Percentiles rank a stretch among this genome's conserved stretches.
phyloP scores from a whole-genome alignment of 1,140 invertebrate genomes.

The Piezodorus guildinii region DNA sequence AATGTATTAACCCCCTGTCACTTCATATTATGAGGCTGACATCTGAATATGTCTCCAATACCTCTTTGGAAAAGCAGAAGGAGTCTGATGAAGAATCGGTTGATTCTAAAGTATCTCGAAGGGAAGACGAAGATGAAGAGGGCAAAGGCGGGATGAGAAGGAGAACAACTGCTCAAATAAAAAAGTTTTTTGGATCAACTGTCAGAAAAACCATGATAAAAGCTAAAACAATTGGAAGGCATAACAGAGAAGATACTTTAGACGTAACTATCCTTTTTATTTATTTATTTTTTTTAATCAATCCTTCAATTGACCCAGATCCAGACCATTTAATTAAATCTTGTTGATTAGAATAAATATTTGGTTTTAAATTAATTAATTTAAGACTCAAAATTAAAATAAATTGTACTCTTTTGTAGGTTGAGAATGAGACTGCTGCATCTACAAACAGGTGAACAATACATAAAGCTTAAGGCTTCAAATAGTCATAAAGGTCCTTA shows the following conservation, averaged over 20 bases:
- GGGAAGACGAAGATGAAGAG: slow-evolving; percentile 33
- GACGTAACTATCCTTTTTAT: slow-evolving; percentile 41
- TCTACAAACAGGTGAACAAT: slow-evolving; percentile 55
- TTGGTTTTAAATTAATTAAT: not conserved
- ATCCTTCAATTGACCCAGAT: too few species aligned
- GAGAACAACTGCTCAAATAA: slow-evolving; percentile 57
- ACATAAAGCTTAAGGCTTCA: slow-evolving; percentile 84
- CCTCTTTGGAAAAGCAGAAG: slow-evolving; percentile 53
- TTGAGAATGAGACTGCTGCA: slow-evolving; percentile 16
- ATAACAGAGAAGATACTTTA: slow-evolving; percentile 75
- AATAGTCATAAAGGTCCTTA: slow-evolving; percentile 92
- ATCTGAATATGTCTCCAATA: slow-evolving; percentile 71
- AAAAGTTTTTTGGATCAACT: slow-evolving; percentile 73
- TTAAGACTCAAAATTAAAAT: not conserved
- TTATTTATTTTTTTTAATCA: not conserved
- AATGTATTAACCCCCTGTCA: slow-evolving; percentile 76
- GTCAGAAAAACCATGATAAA: slow-evolving; percentile 82
- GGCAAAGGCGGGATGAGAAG: slow-evolving; percentile 37
- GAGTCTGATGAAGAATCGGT: slow-evolving; percentile 77
- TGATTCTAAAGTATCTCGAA: slow-evolving; percentile 55
- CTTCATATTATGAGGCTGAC: slow-evolving; percentile 90
- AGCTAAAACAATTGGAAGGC: slow-evolving; percentile 67
- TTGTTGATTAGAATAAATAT: too few species aligned
- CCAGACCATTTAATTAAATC: too few species aligned
- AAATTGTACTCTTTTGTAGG: not conserved